Evolutionary conservation across 2,113 vertebrate genomes (phyloP).

Genomic region (Lichenostomus cassidix): DNA sequence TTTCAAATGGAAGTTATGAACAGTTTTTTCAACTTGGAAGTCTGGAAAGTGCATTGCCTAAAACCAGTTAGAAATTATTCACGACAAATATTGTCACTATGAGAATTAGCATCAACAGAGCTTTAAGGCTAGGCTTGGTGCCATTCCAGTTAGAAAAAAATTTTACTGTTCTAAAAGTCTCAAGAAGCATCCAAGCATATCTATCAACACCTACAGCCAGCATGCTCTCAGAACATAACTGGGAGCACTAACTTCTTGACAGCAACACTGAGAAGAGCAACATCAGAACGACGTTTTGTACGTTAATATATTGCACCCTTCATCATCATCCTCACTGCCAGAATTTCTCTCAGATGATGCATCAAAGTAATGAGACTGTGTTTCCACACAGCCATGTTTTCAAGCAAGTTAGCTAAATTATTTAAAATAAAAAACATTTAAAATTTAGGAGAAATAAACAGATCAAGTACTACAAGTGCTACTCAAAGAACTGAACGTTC

Average conservation of each 20-base stretch:
- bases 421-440: neutral
- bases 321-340: neutral
- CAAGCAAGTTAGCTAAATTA: neutral
- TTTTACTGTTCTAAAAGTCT: neutral
- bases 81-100: neutral
- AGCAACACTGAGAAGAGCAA: neutral
- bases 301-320: neutral
- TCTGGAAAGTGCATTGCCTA: neutral
- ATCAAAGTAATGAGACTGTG: neutral
- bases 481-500: neutral
- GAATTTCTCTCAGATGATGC: neutral
- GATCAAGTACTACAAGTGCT: neutral
- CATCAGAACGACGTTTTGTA: neutral
- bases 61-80: neutral
- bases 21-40: neutral
- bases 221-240: neutral
- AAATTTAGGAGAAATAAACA: neutral
- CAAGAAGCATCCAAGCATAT: neutral
- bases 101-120: neutral
- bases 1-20: neutral
- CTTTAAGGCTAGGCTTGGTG: neutral
- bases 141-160: neutral
- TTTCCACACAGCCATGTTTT: neutral
- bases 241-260: neutral
- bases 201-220: neutral